Evolutionary conservation across 2,888 invertebrate genomes (phyloP), one percentile per base, ranked within the genome.

Genomic region (Lasioglossum villosulum): DNA sequence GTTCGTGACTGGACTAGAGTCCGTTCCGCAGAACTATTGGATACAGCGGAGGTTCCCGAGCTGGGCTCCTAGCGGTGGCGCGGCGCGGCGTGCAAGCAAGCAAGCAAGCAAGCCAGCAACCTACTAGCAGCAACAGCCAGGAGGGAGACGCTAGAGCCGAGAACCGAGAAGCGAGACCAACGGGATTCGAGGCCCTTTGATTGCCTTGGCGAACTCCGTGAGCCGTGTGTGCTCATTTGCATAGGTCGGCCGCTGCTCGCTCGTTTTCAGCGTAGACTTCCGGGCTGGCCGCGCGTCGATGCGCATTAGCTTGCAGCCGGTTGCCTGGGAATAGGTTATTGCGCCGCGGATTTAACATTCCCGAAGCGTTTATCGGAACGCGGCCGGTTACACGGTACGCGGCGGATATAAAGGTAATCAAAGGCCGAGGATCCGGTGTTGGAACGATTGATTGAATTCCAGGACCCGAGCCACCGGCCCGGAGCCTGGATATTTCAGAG

Each of bases 271-370:
- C 72, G 78, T 37, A 59, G 77, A 79, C 86, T 82, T 90, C 82
- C 52, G 66, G 78, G 66, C 66, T 23, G 68, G 37, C 37, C 45
- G 75, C 80, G 82, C 86, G 84, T 80, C 89, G 86, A 82, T 90
- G 84, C 85, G 82, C 84, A 86, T 89, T 89, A 90, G 74, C 80
- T 71, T 42, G 82, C 77, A 74, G 75, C 82, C 52, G 48, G 30
- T 63, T 80, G 63, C 72, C 77, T 63, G 79, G 89, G 87, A 90
- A 89, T 90, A 88, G 89, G 86, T 86, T 86, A 89, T 90, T 88
- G 90, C 90, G 83, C 81, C 89, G 78, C 80, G 86, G 91, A 92
- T 92, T 92, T 92, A 89, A 89, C 93, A 93, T 93, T 93, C 92
- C 84, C 87, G 80, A 80, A 87, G 86, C 91, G 91, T 90, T 91